Percentiles rank a stretch among this genome's conserved stretches.
phyloP scores from a whole-genome alignment of 2,797 vertebrate genomes.

The Brotula barbata region DNA sequence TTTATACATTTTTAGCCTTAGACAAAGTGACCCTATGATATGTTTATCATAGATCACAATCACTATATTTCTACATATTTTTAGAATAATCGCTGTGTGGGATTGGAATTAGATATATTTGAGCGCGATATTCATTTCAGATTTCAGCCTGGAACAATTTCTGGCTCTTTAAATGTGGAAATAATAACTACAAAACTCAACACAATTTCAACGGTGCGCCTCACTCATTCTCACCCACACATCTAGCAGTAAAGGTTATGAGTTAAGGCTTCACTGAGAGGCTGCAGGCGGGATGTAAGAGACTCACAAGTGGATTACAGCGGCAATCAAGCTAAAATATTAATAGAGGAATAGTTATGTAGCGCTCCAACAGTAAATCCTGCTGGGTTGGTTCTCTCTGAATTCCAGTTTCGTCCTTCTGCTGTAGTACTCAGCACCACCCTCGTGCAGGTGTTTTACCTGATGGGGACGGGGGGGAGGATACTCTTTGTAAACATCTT shows the following conservation, averaged over 20 bases:
- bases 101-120: background rate
- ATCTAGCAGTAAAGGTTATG: background rate
- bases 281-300: slow-evolving; percentile 37
- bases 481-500: slow-evolving; percentile 88
- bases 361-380: slow-evolving; percentile 23
- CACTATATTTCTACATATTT: too few relatives aligned
- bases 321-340: slow-evolving; percentile 36
- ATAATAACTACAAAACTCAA: too few relatives aligned
- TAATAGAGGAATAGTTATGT: slow-evolving; percentile 23
- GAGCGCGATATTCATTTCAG: background rate
- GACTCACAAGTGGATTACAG: slow-evolving; percentile 52
- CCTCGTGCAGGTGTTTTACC: slow-evolving; percentile 70
- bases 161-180: background rate
- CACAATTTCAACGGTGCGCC: too few relatives aligned
- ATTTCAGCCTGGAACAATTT: background rate
- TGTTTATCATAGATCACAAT: too few relatives aligned
- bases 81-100: background rate
- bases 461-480: slow-evolving; percentile 84
- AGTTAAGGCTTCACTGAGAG: slow-evolving; percentile 22
- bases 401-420: slow-evolving; percentile 10
- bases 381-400: slow-evolving; percentile 16
- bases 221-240: too few relatives aligned
- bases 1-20: too few relatives aligned
- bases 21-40: too few relatives aligned
- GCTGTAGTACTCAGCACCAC: background rate